These are phyloP conservation scores for Mesaphorura yosii DNA, from an alignment of 1,140 invertebrate species.

Conservation along the genomic window DNA sequence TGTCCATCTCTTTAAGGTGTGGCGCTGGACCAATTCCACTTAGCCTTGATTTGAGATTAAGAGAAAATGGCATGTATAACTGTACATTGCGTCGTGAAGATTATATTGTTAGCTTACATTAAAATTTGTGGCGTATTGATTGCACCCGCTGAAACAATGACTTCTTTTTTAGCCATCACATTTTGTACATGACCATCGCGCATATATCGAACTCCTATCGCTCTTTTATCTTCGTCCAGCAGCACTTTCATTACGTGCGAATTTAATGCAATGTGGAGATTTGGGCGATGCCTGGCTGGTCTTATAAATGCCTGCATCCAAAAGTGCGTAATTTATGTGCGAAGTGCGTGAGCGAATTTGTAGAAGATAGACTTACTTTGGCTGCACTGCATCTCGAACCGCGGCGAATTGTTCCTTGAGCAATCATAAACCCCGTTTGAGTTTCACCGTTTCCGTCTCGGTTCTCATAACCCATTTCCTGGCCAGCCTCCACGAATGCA, in stretches of 20 bases:
- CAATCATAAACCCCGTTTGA: conserved; percentile 76
- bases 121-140: conserved; percentile 49
- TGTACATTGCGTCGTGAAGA: too few species aligned
- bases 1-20: conserved; percentile 37
- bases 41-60: too few species aligned
- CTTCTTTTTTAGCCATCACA: conserved; percentile 40
- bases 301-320: conserved; percentile 42
- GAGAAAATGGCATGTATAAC: too few species aligned
- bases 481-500: conserved; percentile 72
- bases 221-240: conserved; percentile 42
- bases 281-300: conserved; percentile 42
- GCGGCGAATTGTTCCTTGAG: conserved; percentile 73
- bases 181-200: conserved; percentile 35
- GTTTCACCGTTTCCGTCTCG: conserved; percentile 72
- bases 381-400: conserved; percentile 79
- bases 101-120: too few species aligned
- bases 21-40: conserved; percentile 45
- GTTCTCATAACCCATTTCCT: conserved; percentile 74
- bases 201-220: conserved; percentile 44
- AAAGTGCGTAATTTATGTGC: not conserved
- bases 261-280: conserved; percentile 43
- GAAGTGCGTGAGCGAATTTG: not conserved
- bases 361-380: conserved; percentile 47
- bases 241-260: conserved; percentile 38
- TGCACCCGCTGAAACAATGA: conserved; percentile 46